Evolutionary conservation across 2,888 invertebrate species (phyloP), one percentile per base, ranked within the genome.

Genomic region (Agriopis aurantiaria): DNA sequence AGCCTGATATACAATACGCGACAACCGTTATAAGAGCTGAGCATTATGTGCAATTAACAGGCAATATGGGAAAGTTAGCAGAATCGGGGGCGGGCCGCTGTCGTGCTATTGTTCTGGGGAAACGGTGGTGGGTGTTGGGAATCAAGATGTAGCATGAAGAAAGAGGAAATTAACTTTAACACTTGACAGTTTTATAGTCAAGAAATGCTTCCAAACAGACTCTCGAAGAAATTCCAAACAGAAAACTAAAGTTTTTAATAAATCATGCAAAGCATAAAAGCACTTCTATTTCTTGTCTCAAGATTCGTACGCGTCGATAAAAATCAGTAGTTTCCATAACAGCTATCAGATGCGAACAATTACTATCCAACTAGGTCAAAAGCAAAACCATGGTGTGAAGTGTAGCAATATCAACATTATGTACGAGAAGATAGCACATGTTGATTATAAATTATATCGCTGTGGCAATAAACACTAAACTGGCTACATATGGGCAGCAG

Each of bases 11-110:
- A 71, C 66, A 66, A 68, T 68, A 46, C 59, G 60, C 68, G 75
- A 72, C 68, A 65, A 75, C 84, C 81, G 79, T 80, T 81, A 81
- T 72, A 75, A 77, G 73, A 78, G 78, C 75, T 75, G 71, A 76
- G 74, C 76, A 80, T 81, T 80, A 81, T 55, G 51, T 67, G 63
- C 43, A 82, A 76, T 78, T 80, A 81, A 82, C 80, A 55, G 45
- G 82, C 82, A 78, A 83, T 83, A 83, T 86, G 83, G 72, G 84
- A 87, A 82, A 82, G 75, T 77, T 69, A 68, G 68, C 77, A 78
- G 82, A 84, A 85, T 81, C 78, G 83, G 81, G 81, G 86, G 84
- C 85, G 86, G 64, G 48, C 69, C 68, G 74, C 73, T 71, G 65
- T 52, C 72, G 77, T 76, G 80, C 84, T 84, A 84, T 82, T 75